A percentile compares a stretch with the other conserved stretches of the same genome.
These are phyloP conservation scores for Drosophila yakuba DNA, from an alignment of 1,140 invertebrate species.

Conservation along the genomic window DNA sequence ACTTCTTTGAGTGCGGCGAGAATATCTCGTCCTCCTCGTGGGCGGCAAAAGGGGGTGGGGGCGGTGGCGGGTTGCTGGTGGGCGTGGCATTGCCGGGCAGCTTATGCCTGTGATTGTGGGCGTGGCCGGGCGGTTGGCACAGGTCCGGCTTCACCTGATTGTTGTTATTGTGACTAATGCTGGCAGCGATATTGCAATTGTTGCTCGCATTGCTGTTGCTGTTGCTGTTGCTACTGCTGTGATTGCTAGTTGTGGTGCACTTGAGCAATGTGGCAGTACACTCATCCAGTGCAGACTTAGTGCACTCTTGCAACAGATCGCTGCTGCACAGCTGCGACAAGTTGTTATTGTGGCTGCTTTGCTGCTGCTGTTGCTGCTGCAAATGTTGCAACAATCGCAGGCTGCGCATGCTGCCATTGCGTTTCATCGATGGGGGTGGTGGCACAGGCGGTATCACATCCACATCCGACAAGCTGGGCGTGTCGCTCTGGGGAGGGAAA, in stretches of 20 bases:
- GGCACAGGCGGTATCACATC: constrained; percentile 82
- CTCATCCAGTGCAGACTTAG: constrained; percentile 76
- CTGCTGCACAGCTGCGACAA: constrained; percentile 72
- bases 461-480: constrained; percentile 77
- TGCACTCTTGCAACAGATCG: constrained; percentile 74
- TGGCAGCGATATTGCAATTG: constrained; percentile 7
- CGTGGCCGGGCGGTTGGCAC: constrained; percentile 58
- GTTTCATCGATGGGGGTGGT: constrained; percentile 74
- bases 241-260: constrained; percentile 57
- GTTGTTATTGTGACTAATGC: constrained; percentile 25
- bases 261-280: constrained; percentile 76
- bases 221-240: constrained; percentile 16
- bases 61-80: constrained; percentile 35
- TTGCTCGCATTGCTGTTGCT: constrained; percentile 13
- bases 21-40: constrained; percentile 76
- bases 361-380: constrained; percentile 61
- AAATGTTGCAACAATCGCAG: constrained; percentile 69
- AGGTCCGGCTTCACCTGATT: constrained; percentile 68
- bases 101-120: constrained; percentile 35
- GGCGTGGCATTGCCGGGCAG: constrained; percentile 24
- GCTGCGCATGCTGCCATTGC: constrained; percentile 79
- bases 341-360: constrained; percentile 59
- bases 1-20: constrained; percentile 75
- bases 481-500: constrained; percentile 63
- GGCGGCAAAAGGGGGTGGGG: constrained; percentile 60